Evolutionary conservation across 2,888 invertebrate species (phyloP), one percentile per base, ranked within the genome.

Genomic region (Lithosia quadra): DNA sequence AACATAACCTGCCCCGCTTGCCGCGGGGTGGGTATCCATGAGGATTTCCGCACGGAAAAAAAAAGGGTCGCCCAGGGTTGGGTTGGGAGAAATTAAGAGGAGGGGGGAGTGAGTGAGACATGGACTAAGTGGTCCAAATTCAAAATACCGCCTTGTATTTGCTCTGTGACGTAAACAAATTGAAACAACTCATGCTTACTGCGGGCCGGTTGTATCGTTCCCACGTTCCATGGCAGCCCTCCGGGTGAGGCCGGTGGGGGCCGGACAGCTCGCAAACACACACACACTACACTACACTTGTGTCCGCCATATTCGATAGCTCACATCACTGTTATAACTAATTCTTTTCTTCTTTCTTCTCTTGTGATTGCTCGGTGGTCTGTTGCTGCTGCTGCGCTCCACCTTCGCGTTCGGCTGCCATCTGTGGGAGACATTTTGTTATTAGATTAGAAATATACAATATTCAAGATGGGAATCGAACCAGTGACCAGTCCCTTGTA

Each of bases 331-430:
- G 34, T 67, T 60, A 33, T 67, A 56, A 65, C 82, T 87, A 87
- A 66, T 91, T 94, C 86, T 94, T 91, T 72, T 94, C 91, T 70
- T 94, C 91, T 56, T 92, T 91, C 74, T 94, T 91, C 67, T 94
- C 91, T 65, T 92, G 88, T n/a, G 81, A 65, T 69, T 84, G 85
- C 33, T 90, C 87, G 2, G 86, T 84, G 62, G 80, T 72, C 69
- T 86, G 84, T 49, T 88, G 63, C 24, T 86, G 82, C 57, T 88
- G 84, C 61, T 88, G 84, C 61, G 84, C 81, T 24, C 84, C 80
- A 0, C 92, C 92, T 68, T 95, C 95, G 36, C 95, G 91, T 70
- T 95, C 95, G 0, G 95, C 94, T 0, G 95, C 95, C 95, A 95
- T 95, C 95, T 93, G 76, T 39, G 28, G 63, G 63, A 58, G 70